phyloP scores from a whole-genome alignment of 2,113 vertebrate species.

The Anhinga anhinga region DNA sequence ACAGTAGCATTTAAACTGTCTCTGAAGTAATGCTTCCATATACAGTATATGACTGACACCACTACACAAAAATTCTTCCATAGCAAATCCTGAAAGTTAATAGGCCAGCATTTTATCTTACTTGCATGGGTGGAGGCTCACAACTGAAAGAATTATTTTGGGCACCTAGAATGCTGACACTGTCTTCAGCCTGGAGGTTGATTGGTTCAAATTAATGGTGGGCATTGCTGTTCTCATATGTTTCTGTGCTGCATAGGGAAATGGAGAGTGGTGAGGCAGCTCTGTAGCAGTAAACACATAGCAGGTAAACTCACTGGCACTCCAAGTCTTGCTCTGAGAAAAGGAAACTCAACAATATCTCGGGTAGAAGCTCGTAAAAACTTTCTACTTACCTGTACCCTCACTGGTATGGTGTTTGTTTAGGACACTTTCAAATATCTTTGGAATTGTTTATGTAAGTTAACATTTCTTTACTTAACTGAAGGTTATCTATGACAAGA shows the following conservation, averaged over 20 bases:
- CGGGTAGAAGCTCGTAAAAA: not conserved
- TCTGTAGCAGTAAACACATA: not conserved
- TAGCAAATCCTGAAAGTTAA: not conserved
- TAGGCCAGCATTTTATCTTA: not conserved
- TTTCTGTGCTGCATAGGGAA: not conserved
- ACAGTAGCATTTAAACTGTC: not conserved
- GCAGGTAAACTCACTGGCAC: not conserved
- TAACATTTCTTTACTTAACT: slow-evolving; percentile 31
- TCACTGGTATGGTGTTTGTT: slow-evolving; percentile 18
- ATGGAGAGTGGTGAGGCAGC: not conserved
- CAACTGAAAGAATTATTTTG: not conserved
- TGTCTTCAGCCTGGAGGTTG: not conserved
- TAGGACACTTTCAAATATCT: slow-evolving; percentile 25
- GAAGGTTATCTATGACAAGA: slow-evolving; percentile 36
- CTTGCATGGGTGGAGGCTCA: not conserved
- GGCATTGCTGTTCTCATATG: not conserved
- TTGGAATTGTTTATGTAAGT: slow-evolving; percentile 48
- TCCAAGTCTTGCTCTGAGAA: not conserved
- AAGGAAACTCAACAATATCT: not conserved
- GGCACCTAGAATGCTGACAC: not conserved
- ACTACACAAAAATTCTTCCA: not conserved
- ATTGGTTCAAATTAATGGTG: not conserved
- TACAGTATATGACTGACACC: not conserved
- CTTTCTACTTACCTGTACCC: not conserved
- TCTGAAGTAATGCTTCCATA: not conserved